Percentiles rank a stretch among this genome's conserved stretches.
phyloP scores from a whole-genome alignment of 1,140 invertebrate species.

The Ips typographus region DNA sequence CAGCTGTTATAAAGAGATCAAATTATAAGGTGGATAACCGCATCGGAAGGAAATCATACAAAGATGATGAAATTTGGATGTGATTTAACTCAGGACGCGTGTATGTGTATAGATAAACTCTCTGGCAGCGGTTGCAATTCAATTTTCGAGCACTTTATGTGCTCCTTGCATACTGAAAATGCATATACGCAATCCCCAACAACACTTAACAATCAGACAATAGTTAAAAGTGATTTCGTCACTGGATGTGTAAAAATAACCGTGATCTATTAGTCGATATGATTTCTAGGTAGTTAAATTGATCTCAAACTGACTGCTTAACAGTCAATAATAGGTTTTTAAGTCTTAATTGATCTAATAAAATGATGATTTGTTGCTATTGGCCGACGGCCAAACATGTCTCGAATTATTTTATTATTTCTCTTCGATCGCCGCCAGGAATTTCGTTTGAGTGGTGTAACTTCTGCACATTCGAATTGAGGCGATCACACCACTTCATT shows the following conservation, averaged over 20 bases:
- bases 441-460: neutral
- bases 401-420: slow-evolving; percentile 24
- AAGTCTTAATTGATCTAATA: slow-evolving; percentile 25
- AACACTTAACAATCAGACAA: slow-evolving; percentile 2
- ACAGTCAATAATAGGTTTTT: slow-evolving; percentile 9
- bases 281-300: slow-evolving; percentile 26
- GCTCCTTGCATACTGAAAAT: no score
- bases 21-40: no score
- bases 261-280: slow-evolving; percentile 25
- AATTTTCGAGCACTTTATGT: no score
- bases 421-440: slow-evolving; percentile 1
- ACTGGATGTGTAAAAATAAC: slow-evolving; percentile 20
- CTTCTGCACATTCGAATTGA: no score
- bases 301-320: slow-evolving; percentile 14
- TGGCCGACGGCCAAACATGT: slow-evolving; percentile 21
- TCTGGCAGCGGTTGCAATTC: no score
- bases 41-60: no score
- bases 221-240: slow-evolving; percentile 16
- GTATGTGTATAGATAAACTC: no score
- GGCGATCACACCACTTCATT: no score
- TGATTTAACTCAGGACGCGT: no score
- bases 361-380: slow-evolving; percentile 22
- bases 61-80: no score
- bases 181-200: neutral
- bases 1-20: no score